Evolutionary conservation across 2,888 invertebrate genomes (phyloP).

Genomic region (Tinea pellionella): DNA sequence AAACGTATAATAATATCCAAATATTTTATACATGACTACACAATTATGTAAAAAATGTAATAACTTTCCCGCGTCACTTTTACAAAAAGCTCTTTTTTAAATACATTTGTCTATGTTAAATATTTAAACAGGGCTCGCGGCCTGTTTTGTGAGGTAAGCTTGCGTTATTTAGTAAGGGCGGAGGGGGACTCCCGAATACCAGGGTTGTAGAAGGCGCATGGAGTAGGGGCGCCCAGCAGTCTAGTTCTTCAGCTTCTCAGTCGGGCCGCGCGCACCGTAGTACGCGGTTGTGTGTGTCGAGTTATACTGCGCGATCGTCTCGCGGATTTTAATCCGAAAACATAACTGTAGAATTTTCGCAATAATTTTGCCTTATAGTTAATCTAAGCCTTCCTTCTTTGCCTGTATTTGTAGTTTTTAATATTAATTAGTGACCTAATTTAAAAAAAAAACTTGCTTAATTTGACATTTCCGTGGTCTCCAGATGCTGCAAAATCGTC

Average conservation of each 20-base stretch:
- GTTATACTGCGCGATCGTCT: conserved; percentile 10
- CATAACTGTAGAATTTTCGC: conserved; percentile 44
- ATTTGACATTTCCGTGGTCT: conserved; percentile 21
- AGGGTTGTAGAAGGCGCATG: conserved; percentile 32
- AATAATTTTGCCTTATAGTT: conserved; percentile 25
- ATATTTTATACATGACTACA: neutral
- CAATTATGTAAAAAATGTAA: neutral
- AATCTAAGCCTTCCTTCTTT: neutral
- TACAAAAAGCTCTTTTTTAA: conserved; percentile 2
- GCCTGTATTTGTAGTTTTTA: neutral
- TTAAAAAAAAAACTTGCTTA: conserved; percentile 50
- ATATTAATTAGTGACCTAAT: conserved; percentile 36
- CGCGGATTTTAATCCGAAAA: conserved; percentile 34
- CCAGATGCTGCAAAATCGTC: neutral
- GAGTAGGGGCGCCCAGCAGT: conserved; percentile 20
- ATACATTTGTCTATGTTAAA: conserved; percentile 4
- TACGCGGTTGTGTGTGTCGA: neutral
- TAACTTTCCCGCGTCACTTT: neutral
- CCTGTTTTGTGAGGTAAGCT: neutral
- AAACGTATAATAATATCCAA: neutral
- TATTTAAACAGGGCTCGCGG: neutral
- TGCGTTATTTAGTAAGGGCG: conserved; percentile 1
- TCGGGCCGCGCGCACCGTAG: neutral
- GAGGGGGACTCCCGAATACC: neutral
- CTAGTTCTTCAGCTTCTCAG: neutral